phyloP scores from a whole-genome alignment of 2,888 invertebrate genomes.

The Scaeva pyrastri region DNA sequence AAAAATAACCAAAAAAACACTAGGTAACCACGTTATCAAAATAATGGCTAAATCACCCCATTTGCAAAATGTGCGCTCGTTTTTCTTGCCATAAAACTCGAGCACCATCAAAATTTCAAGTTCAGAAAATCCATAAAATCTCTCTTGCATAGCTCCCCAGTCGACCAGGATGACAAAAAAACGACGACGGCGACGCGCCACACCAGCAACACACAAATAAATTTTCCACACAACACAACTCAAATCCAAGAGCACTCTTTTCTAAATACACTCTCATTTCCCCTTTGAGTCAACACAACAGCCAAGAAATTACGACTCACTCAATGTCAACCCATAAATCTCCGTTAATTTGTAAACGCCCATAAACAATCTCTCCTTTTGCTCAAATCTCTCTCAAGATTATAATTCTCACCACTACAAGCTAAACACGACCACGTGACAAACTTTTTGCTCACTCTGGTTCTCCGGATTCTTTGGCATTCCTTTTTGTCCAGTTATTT shows the following conservation, averaged over 20 bases:
- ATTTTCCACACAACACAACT: conserved; percentile 41
- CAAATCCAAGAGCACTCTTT: conserved; percentile 33
- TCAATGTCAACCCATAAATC: conserved; percentile 76
- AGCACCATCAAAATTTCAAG: conserved; percentile 69
- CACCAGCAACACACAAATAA: neutral
- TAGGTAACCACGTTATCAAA: conserved; percentile 3
- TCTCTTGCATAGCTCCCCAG: conserved; percentile 36
- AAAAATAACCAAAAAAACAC: neutral
- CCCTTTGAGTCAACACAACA: too few relatives aligned
- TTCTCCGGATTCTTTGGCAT: conserved; percentile 1
- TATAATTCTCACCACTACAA: conserved; percentile 46
- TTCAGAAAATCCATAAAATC: conserved; percentile 74
- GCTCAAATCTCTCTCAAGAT: conserved; percentile 28
- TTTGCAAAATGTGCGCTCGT: conserved; percentile 53
- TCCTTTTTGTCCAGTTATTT: conserved; percentile 52
- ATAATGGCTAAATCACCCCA: conserved; percentile 59
- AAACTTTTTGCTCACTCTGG: conserved; percentile 38
- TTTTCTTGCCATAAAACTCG: conserved; percentile 66
- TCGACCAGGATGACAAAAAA: neutral
- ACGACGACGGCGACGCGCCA: neutral
- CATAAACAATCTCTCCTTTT: conserved; percentile 81
- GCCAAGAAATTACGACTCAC: conserved; percentile 51
- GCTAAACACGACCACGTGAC: conserved; percentile 57
- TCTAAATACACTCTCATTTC: conserved; percentile 20
- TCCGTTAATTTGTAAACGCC: conserved; percentile 81